phyloP scores from a whole-genome alignment of 35 echinoderm and acorn worm genomes.

The Stichopus chloronotus region DNA sequence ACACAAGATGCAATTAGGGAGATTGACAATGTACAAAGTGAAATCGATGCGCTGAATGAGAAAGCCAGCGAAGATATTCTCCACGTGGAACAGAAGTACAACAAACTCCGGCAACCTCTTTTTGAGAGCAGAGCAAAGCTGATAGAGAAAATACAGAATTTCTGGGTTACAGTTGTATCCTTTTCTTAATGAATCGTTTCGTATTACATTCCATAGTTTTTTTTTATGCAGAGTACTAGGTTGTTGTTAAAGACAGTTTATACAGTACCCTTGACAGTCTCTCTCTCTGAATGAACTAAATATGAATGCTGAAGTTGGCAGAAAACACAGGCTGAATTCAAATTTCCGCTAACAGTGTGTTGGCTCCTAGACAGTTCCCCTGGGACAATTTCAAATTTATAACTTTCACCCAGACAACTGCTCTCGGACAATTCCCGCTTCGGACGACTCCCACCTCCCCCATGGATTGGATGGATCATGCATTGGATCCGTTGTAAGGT shows the following conservation, averaged over 20 bases:
- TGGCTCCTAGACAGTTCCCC: too few relatives aligned
- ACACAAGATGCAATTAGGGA: slow-evolving; percentile 91
- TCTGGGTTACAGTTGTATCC: slow-evolving; percentile 99
- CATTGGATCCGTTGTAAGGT: too few relatives aligned
- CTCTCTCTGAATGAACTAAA: too few relatives aligned
- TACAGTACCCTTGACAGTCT: too few relatives aligned
- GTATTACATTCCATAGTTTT: neutral
- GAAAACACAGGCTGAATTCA: too few relatives aligned
- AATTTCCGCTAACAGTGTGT: too few relatives aligned
- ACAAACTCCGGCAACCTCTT: slow-evolving; percentile 87
- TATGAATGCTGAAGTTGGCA: too few relatives aligned
- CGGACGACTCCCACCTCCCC: too few relatives aligned
- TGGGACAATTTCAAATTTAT: too few relatives aligned
- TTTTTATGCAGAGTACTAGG: neutral
- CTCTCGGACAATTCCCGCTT: too few relatives aligned
- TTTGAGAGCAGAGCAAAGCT: slow-evolving; percentile 91
- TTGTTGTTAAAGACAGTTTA: neutral
- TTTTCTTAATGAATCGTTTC: slow-evolving; percentile 31
- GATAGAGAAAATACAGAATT: slow-evolving; percentile 96
- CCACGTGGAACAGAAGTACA: slow-evolving; percentile 98
- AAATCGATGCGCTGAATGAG: slow-evolving; percentile 96
- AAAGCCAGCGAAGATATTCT: slow-evolving; percentile 97
- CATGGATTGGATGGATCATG: too few relatives aligned
- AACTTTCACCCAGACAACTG: too few relatives aligned
- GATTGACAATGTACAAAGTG: slow-evolving; percentile 95